Base-by-base conservation (phyloP, 2,888 invertebrate species). In the Agapetus fuscipes region DNA sequence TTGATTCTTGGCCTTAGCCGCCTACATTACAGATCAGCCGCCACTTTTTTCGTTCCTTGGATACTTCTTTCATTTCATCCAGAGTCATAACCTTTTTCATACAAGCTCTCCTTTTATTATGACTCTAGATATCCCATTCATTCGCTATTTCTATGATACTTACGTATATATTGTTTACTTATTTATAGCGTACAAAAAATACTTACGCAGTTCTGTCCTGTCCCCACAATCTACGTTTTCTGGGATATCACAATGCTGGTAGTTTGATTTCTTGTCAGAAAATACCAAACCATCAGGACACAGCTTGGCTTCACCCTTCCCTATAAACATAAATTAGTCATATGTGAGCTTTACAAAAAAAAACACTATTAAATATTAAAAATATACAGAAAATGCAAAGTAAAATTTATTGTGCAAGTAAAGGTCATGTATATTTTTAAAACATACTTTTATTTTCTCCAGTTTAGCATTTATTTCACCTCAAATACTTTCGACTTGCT, bases 201-300 rank as follows among this genome's bases (percentile, higher is more conserved):
- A 77, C 84, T 78, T 69, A 86, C 86, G 86, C 43, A 84, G 63
- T 55, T 76, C 76, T 29, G 74, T 76, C 49, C 85, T 71, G 44
- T 83, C 81, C 3, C 77, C 82, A 51, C 86, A 87, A 41, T 84
- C 83, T 0, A 86, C 80, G 53, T 83, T 84, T 16, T 80, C 76
- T 1, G 83, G 82, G 48, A 83, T 76, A 53, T 86, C 86, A 53
- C 86, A 87, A 30, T 74, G 65, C 50, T 83, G 83, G 50, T 80
- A 78, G 57, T 74, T 78, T 1, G 82, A 73, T 56, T 80, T 80
- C 49, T 73, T 75, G 49, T 81, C 81, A 40, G 78, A 72, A 59
- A 85, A 87, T 14, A 85, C 80, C 20, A 86, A 65, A 2, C 86
- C 86, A 49, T 87, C 86, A 1, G 83, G 83, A 57, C 86, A 87